These are phyloP conservation scores for Tyto alba DNA, from an alignment of 2,113 vertebrate species.

Conservation along the genomic window DNA sequence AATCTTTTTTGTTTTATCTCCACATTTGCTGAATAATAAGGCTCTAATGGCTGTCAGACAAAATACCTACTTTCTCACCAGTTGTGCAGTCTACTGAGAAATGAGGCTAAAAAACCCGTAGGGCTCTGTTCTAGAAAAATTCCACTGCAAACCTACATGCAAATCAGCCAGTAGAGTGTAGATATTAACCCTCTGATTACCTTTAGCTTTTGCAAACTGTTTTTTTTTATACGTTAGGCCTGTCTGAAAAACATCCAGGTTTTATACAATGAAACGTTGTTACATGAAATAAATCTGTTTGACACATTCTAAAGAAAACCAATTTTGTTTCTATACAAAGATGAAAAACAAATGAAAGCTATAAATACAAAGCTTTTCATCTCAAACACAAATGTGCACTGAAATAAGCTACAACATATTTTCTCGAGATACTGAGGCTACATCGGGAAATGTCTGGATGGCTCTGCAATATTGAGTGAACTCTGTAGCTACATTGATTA, in stretches of 20 bases:
- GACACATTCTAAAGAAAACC: background rate
- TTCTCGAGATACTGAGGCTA: background rate
- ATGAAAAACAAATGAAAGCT: background rate
- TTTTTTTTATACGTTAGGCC: background rate
- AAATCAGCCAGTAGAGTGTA: background rate
- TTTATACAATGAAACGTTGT: background rate
- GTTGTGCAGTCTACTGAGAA: slow-evolving; percentile 62
- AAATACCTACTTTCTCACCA: slow-evolving; percentile 36
- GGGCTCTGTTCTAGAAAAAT: slow-evolving; percentile 40
- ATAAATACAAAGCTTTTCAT: background rate
- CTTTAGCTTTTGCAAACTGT: background rate
- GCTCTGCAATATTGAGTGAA: background rate
- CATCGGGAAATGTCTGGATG: background rate
- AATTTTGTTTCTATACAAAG: background rate
- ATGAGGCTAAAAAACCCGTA: slow-evolving; percentile 45
- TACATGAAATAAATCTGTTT: background rate
- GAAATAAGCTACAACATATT: background rate
- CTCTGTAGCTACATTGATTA: background rate
- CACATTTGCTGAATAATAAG: slow-evolving; percentile 54
- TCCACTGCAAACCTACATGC: slow-evolving; percentile 22
- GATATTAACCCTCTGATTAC: background rate
- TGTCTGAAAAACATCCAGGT: background rate
- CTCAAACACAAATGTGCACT: background rate
- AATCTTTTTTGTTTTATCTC: slow-evolving; percentile 38
- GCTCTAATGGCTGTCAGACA: slow-evolving; percentile 52